These are phyloP conservation scores for Rhyacophila evoluta DNA, from an alignment of 2,888 invertebrate genomes.

Conservation along the genomic window DNA sequence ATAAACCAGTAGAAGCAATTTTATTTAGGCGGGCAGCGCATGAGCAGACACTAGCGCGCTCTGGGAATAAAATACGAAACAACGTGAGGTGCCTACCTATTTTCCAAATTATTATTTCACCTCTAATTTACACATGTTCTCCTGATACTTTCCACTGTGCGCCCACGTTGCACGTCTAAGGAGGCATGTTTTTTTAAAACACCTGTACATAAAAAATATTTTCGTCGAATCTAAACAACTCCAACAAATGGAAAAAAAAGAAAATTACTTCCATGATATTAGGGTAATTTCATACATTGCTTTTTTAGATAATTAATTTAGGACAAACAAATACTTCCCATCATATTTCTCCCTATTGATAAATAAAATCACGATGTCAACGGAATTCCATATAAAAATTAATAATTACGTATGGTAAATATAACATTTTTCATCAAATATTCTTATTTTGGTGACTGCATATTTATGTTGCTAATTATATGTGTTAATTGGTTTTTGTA, in stretches of 20 bases:
- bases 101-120: conserved; percentile 28
- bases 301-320: no score
- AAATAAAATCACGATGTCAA: no score
- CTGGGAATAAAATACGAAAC: conserved; percentile 37
- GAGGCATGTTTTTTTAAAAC: conserved; percentile 1
- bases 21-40: conserved; percentile 42
- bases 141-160: neutral
- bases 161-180: neutral
- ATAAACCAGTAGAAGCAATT: conserved; percentile 53
- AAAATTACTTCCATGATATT: no score
- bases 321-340: no score
- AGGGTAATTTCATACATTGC: no score
- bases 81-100: conserved; percentile 31
- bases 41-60: conserved; percentile 33
- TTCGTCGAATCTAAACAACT: neutral
- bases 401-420: no score
- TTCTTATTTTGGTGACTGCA: no score
- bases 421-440: no score
- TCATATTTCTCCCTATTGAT: no score
- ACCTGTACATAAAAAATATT: conserved; percentile 3
- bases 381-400: no score
- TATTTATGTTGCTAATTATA: no score
- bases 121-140: conserved; percentile 25
- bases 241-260: neutral
- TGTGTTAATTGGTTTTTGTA: no score